Evolutionary conservation across 2,888 invertebrate species (phyloP), one percentile per base, ranked within the genome.

Genomic region (Atrina japonica): DNA sequence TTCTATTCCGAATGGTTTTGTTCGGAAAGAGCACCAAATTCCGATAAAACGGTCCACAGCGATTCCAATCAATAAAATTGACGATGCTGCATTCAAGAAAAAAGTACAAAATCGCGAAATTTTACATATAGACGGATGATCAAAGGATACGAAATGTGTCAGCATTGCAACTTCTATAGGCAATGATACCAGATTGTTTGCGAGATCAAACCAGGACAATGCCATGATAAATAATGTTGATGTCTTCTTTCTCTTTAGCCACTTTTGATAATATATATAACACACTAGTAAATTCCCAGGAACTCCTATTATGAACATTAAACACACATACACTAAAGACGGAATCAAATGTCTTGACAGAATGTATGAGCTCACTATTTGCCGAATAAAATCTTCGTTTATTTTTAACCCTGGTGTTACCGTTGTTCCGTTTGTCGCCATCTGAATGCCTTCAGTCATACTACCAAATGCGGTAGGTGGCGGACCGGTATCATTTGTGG

Each of bases 261-360:
- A 66, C 64, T 79, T 80, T 27, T 75, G 66, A 30, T 71, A 52
- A 49, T 83, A 83, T 1, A 83, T 70, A 7, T 78, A 67, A n/a
- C 80, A 76, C 0, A 83, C 83, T 14, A 82, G 59, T 0, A 76
- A 45, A 56, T 83, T 82, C 6, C 86, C 86, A 0, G 83, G 73
- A 25, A 82, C 60, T 9, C 83, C 83, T 1, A 83, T 45, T 0
- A 81, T 14, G 75, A 83, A 81, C 16, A 84, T 49, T 0, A 82
- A 23, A 0, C 70, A 73, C 1, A 80, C 75, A 58, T 82, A 84
- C 3, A 83, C 68, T 49, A 84, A 78, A 0, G 84, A 81, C 0
- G 86, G 84, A 16, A 80, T 67, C 9, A 72, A 50, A 35, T 66
- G 50, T 30, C 43, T 35, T 35, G 35, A 35, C 35, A 35, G 35